Percentiles rank a stretch among this genome's conserved stretches.
Conservation (phyloP, 2,113 vertebrate genomes). For the Apteryx mantelli region DNA sequence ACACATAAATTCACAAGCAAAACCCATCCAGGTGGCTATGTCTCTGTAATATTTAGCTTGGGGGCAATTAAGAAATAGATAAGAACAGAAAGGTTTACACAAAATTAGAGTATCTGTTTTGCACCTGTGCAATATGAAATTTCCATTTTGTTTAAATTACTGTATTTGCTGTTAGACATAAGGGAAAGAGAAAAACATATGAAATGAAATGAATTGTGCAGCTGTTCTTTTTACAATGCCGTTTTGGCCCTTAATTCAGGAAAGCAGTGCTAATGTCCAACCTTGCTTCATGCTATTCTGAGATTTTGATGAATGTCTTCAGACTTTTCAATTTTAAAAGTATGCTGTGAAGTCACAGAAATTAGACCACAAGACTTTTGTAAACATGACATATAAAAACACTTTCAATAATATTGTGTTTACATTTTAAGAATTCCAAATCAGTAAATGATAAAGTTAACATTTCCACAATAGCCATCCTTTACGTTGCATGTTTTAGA, state of each 20-base stretch:
- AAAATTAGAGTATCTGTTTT: constrained; percentile 16
- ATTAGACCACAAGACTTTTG: background rate
- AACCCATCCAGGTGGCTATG: background rate
- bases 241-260: background rate
- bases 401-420: background rate
- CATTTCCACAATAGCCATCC: background rate
- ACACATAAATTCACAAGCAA: background rate
- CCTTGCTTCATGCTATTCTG: background rate
- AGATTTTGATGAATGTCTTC: background rate
- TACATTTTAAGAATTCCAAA: background rate
- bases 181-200: background rate
- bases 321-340: background rate
- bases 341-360: background rate
- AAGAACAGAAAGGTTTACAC: background rate
- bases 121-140: background rate
- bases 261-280: background rate
- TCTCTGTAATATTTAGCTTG: background rate
- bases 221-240: background rate
- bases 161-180: background rate
- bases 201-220: background rate
- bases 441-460: background rate
- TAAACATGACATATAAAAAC: background rate
- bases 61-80: background rate
- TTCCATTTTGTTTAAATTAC: background rate
- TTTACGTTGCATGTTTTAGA: background rate